Conservation (phyloP, 2,113 vertebrate species). For the Sardina pilchardus region DNA sequence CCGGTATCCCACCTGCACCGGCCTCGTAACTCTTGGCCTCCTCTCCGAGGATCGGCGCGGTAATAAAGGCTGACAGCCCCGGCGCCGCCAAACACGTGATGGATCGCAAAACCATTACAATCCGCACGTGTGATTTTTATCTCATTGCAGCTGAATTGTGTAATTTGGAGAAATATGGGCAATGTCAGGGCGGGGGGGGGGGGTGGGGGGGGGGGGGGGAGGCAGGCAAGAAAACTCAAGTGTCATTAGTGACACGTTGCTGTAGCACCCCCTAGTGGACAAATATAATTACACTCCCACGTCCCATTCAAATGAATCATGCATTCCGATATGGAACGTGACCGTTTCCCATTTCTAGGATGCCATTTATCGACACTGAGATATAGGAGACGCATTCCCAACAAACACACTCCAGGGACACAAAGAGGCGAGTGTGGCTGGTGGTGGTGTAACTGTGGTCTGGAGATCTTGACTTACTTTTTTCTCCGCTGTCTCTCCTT, state of each 20-base stretch:
- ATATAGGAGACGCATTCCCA: too few species aligned
- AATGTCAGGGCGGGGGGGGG: not conserved
- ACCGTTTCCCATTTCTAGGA: too few species aligned
- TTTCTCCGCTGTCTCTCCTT: constrained; percentile 95
- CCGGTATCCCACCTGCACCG: not conserved
- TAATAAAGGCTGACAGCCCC: not conserved
- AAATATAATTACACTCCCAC: not conserved
- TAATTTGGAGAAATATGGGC: not conserved
- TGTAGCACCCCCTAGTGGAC: not conserved
- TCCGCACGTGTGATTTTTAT: not conserved
- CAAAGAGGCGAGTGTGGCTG: not conserved
- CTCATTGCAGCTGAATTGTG: not conserved
- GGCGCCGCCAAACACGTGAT: not conserved
- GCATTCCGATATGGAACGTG: too few species aligned
- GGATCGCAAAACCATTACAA: not conserved
- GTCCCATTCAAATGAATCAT: too few species aligned
- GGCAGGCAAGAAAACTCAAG: not conserved
- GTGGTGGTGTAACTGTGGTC: not conserved
- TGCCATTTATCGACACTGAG: too few species aligned
- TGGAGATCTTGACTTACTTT: constrained; percentile 80
- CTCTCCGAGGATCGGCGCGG: not conserved
- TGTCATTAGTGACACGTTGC: not conserved
- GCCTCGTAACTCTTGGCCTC: constrained; percentile 3
- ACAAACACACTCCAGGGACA: too few species aligned
- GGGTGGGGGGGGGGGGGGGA: not conserved